Conservation (phyloP, 2,797 vertebrate genomes). For the Pangasius sanitwongsei region DNA sequence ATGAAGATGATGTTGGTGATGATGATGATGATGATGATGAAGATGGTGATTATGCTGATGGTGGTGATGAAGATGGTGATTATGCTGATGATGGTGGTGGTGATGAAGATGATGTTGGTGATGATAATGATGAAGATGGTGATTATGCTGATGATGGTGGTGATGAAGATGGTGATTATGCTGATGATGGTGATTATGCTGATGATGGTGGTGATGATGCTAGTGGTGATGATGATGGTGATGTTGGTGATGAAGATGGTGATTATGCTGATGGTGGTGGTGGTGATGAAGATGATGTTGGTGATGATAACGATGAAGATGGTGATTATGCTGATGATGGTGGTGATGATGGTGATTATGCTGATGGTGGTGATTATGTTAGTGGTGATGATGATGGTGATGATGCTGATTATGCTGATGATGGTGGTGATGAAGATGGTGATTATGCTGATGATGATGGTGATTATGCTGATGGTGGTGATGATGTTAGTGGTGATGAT, state of each 20-base stretch:
- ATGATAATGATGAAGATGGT: not conserved
- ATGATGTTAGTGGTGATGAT: too few relatives aligned
- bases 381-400: not conserved
- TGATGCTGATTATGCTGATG: not conserved
- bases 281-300: not conserved
- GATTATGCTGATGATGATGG: not conserved
- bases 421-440: not conserved
- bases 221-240: not conserved
- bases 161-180: not conserved
- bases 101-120: not conserved
- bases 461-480: not conserved
- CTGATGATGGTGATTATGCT: accelerated
- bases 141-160: not conserved
- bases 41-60: not conserved
- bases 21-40: not conserved
- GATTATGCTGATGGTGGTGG: not conserved
- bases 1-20: not conserved
- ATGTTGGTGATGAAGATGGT: not conserved
- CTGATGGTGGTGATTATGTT: not conserved
- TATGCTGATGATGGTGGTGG: not conserved
- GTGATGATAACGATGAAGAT: not conserved
- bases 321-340: not conserved
- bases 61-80: not conserved
- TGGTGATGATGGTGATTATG: not conserved
- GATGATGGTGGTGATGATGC: not conserved